phyloP scores from a whole-genome alignment of 2,888 invertebrate species.

The Linhomoeus sp. region DNA sequence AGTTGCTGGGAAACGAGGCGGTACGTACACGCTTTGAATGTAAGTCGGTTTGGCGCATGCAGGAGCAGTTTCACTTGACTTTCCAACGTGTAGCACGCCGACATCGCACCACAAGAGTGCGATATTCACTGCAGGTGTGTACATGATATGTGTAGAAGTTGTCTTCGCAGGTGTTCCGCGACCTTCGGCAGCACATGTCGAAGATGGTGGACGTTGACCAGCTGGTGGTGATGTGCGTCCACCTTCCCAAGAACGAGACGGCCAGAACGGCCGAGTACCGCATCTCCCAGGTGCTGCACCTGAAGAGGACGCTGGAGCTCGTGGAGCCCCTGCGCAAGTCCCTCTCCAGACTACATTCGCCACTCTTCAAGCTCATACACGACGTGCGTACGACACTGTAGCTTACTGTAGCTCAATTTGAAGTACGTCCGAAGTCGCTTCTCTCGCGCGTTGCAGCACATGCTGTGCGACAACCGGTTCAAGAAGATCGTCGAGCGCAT shows the following conservation, averaged over 20 bases:
- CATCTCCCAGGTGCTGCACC: conserved; percentile 45
- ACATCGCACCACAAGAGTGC: too few species aligned
- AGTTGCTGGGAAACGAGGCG: conserved; percentile 48
- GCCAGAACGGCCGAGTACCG: conserved; percentile 47
- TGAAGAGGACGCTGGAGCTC: conserved; percentile 44
- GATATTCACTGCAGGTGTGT: too few species aligned
- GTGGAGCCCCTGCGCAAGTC: conserved; percentile 45
- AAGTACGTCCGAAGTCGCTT: too few species aligned
- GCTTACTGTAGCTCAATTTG: too few species aligned
- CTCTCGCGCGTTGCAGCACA: conserved; percentile 1
- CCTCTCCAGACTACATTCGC: conserved; percentile 37
- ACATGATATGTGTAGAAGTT: too few species aligned
- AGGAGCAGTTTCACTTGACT: too few species aligned
- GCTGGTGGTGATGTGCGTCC: conserved; percentile 40
- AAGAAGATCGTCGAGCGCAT: conserved; percentile 36
- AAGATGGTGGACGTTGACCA: conserved; percentile 56
- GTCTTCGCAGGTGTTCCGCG: conserved; percentile 8
- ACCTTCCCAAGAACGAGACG: conserved; percentile 29
- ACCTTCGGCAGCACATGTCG: conserved; percentile 16
- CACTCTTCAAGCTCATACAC: conserved; percentile 39
- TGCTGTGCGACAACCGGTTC: conserved; percentile 34
- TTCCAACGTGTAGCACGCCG: too few species aligned
- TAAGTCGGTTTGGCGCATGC: too few species aligned
- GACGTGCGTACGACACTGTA: conserved; percentile 37
- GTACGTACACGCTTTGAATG: conserved; percentile 23